These are phyloP conservation scores for Kobus ellipsiprymnus DNA, from an alignment of 2,113 vertebrate genomes.

Conservation along the genomic window DNA sequence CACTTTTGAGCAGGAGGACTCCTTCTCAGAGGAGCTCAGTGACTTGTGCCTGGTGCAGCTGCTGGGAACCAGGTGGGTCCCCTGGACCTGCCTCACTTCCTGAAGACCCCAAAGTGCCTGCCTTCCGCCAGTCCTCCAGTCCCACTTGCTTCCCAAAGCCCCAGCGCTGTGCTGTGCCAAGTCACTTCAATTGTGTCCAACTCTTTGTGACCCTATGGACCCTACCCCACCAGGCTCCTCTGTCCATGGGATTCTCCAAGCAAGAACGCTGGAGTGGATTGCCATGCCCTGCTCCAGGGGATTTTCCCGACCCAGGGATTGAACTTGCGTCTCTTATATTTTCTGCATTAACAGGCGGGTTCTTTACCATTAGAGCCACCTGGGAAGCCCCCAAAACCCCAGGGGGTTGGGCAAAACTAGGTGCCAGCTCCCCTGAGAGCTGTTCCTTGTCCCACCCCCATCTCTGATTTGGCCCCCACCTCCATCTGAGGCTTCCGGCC, in stretches of 20 bases:
- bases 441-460: neutral
- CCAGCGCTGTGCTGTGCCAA: neutral
- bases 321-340: neutral
- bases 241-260: neutral
- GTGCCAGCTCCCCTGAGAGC: neutral
- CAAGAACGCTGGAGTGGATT: neutral
- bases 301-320: neutral
- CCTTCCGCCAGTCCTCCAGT: neutral
- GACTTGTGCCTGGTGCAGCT: slow-evolving; percentile 85
- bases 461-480: neutral
- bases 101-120: fast-evolving
- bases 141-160: neutral
- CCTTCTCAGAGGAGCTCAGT: slow-evolving; percentile 83
- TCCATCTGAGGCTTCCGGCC: neutral
- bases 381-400: neutral
- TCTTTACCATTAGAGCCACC: neutral
- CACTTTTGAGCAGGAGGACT: slow-evolving; percentile 65
- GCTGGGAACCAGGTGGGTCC: slow-evolving; percentile 85
- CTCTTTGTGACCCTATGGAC: neutral
- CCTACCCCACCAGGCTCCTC: neutral
- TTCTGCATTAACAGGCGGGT: neutral
- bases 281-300: neutral
- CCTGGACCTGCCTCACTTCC: neutral
- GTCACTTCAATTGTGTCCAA: neutral
- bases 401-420: no score